Evolutionary conservation across 2,797 vertebrate species (phyloP).

Genomic region (Phaenicophaeus curvirostris): DNA sequence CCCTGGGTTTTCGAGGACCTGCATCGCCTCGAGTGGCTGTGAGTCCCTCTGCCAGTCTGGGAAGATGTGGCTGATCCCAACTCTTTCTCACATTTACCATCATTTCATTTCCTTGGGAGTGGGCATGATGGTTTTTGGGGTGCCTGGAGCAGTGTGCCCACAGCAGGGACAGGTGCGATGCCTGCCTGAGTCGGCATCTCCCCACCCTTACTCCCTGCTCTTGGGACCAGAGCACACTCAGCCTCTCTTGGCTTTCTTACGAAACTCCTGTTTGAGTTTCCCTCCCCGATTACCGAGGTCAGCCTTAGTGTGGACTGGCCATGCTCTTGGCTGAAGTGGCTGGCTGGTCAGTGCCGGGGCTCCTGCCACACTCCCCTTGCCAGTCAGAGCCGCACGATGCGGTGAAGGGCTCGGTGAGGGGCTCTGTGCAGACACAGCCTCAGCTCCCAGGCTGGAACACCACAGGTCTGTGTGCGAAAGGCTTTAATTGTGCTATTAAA

Average conservation of each 20-base stretch:
- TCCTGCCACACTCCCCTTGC: accelerated
- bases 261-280: not conserved
- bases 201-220: not conserved
- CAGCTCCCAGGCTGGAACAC: not conserved
- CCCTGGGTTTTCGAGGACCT: slow-evolving; percentile 69
- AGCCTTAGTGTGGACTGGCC: accelerated
- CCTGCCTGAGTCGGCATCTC: not conserved
- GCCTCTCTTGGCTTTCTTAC: no score
- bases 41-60: not conserved
- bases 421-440: not conserved
- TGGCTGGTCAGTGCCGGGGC: accelerated
- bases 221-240: no score
- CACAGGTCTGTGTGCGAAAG: accelerated
- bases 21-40: slow-evolving; percentile 71
- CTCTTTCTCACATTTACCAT: not conserved
- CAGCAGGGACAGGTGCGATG: accelerated
- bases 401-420: accelerated
- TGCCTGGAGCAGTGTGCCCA: accelerated
- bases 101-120: accelerated
- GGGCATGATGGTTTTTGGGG: not conserved
- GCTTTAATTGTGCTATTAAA: not conserved
- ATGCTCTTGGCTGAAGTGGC: not conserved
- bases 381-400: accelerated
- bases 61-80: not conserved
- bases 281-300: not conserved